Percentiles rank a stretch among this genome's conserved stretches.
These are phyloP conservation scores for Caloenas nicobarica DNA, from an alignment of 2,113 vertebrate genomes.

Conservation along the genomic window DNA sequence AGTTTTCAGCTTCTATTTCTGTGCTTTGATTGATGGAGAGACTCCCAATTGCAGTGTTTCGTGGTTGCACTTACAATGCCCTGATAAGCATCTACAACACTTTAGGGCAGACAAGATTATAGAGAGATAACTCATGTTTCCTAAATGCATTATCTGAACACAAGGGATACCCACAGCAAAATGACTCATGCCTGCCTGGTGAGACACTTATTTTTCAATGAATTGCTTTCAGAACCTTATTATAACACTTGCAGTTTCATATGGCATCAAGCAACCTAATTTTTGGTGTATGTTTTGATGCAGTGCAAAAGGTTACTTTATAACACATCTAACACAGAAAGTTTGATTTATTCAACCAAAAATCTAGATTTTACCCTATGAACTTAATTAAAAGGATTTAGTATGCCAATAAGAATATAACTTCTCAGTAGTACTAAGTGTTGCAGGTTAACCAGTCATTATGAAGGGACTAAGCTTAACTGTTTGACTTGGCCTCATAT, in stretches of 20 bases:
- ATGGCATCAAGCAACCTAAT: not conserved
- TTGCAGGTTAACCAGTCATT: not conserved
- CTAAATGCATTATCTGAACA: not conserved
- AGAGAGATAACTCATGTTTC: not conserved
- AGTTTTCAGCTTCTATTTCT: not conserved
- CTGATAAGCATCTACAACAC: not conserved
- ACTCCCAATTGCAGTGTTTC: not conserved
- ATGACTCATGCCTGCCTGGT: not conserved
- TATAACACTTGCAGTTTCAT: not conserved
- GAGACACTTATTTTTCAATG: not conserved
- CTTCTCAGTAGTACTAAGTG: not conserved
- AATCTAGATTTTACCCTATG: not conserved
- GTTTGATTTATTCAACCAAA: not conserved
- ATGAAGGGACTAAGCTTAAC: not conserved
- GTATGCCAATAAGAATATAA: not conserved
- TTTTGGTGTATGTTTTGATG: not conserved
- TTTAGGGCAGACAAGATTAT: not conserved
- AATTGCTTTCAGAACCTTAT: not conserved
- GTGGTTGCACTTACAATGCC: accelerated
- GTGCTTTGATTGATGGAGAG: not conserved
- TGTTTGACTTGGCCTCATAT: not conserved
- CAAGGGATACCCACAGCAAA: not conserved
- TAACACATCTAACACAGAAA: not conserved
- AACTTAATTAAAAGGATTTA: not conserved
- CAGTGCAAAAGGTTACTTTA: not conserved